These are phyloP conservation scores for Oophaga sylvatica DNA, from an alignment of 2,797 vertebrate genomes.

Conservation along the genomic window DNA sequence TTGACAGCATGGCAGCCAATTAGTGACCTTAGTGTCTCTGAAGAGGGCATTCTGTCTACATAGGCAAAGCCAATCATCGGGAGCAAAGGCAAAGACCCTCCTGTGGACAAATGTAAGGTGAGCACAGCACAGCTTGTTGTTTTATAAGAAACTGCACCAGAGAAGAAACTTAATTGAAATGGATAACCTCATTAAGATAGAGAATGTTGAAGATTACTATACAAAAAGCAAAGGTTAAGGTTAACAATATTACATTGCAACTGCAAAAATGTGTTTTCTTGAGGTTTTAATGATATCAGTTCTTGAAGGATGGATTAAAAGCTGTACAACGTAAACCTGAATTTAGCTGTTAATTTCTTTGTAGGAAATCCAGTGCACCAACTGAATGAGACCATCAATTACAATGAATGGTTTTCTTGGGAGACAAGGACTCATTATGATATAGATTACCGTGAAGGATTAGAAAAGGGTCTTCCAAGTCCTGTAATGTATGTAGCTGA, in stretches of 20 bases:
- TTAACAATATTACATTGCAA: neutral
- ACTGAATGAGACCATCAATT: constrained; percentile 93
- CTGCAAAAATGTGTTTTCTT: neutral
- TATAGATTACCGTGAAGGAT: constrained; percentile 76
- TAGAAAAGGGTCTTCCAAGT: constrained; percentile 86
- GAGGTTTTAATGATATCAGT: neutral
- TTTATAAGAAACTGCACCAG: no score
- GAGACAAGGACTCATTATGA: constrained; percentile 70
- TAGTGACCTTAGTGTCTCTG: no score
- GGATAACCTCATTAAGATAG: neutral
- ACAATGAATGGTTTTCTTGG: constrained; percentile 93
- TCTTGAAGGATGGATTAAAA: neutral
- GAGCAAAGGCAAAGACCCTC: no score
- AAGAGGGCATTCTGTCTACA: no score
- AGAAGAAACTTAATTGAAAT: neutral
- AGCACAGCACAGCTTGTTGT: no score
- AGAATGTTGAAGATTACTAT: neutral
- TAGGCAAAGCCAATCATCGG: no score
- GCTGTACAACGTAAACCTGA: neutral
- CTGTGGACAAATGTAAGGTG: no score
- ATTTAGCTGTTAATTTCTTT: neutral
- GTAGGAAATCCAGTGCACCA: constrained; percentile 87
- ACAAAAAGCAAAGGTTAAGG: neutral
- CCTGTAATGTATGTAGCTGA: constrained; percentile 94
- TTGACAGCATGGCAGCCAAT: no score